Conservation (phyloP, 1,140 invertebrate genomes). For the Tetraneura akinire region DNA sequence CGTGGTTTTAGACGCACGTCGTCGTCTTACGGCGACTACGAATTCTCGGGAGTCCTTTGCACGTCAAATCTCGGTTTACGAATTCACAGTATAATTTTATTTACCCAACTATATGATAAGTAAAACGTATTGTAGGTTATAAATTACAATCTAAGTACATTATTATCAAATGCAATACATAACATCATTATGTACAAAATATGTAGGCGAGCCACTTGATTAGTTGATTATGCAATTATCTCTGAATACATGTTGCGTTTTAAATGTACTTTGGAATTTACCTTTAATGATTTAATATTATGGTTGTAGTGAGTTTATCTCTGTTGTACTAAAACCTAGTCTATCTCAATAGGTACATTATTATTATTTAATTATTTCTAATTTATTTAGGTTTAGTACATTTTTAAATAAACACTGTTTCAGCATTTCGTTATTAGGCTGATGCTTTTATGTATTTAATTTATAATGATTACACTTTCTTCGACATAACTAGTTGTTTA, state of each 20-base stretch:
- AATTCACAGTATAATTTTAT: no score
- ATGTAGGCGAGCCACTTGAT: not conserved
- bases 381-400: not conserved
- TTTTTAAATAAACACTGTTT: not conserved
- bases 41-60: no score
- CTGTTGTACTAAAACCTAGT: not conserved
- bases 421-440: not conserved
- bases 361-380: no score
- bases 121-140: constrained; percentile 24
- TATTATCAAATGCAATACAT: not conserved
- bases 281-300: not conserved
- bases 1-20: no score
- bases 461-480: no score
- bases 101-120: not conserved
- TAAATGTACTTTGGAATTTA: not conserved
- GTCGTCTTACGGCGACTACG: no score
- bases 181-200: not conserved
- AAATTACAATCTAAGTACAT: not conserved
- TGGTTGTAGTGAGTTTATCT: not conserved
- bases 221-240: constrained; percentile 8
- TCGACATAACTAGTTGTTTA: no score
- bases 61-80: constrained; percentile 6
- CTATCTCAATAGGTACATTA: no score
- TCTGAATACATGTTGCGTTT: not conserved
- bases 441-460: no score